A percentile compares a stretch with the other conserved stretches of the same genome.
Conservation (phyloP, 1,140 invertebrate species). For the Micrasema minimum region DNA sequence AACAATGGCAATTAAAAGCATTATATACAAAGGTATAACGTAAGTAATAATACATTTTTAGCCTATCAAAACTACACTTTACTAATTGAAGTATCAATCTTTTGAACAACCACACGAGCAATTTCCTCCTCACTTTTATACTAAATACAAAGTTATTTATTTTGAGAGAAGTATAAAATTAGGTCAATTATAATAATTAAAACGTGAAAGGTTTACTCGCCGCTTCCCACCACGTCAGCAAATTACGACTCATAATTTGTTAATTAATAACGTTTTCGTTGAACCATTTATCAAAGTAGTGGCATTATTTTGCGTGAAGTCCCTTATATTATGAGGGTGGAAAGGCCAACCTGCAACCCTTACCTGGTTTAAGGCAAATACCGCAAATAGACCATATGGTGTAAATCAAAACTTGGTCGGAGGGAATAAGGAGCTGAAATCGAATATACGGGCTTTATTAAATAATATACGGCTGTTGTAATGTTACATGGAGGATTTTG, state of each 20-base stretch:
- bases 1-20: too few species aligned
- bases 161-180: too few species aligned
- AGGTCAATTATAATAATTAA: too few species aligned
- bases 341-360: slow-evolving; percentile 13
- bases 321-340: neutral
- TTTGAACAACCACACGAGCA: too few species aligned
- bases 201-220: too few species aligned
- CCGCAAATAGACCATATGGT: slow-evolving; percentile 37
- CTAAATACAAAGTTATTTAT: too few species aligned
- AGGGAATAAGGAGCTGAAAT: slow-evolving; percentile 34
- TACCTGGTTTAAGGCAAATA: slow-evolving; percentile 35
- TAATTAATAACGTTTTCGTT: slow-evolving; percentile 21
- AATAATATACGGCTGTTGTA: slow-evolving; percentile 5
- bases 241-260: slow-evolving; percentile 17
- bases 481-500: neutral
- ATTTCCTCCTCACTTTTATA: too few species aligned
- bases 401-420: slow-evolving; percentile 37
- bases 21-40: too few species aligned
- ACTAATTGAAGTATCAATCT: too few species aligned
- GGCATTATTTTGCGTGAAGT: slow-evolving; percentile 22
- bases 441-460: slow-evolving; percentile 7
- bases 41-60: too few species aligned
- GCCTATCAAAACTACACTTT: too few species aligned
- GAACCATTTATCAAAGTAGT: slow-evolving; percentile 14
- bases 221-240: neutral